Base-by-base conservation (phyloP, 2,888 invertebrate species). In the Aporophyla lueneburgensis region DNA sequence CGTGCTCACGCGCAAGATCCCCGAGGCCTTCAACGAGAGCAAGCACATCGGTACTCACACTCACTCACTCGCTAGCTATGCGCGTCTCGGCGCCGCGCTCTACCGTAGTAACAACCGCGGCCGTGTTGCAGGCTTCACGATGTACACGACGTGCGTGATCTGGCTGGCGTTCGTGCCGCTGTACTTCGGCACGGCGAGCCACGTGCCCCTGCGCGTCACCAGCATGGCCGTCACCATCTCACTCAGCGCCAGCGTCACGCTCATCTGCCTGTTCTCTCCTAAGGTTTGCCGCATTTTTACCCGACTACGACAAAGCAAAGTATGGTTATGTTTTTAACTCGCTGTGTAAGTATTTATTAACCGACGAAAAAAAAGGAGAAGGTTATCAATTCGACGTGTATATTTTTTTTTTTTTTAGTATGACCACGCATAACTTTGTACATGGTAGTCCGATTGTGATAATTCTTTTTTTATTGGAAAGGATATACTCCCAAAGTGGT, bases 81-180 rank as follows among this genome's bases (percentile, higher is more conserved):
- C 19, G 6, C n/a, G 12, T 58, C 19, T 40, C n/a, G n/a, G n/a
- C n/a, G n/a, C n/a, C n/a, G n/a, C n/a, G n/a, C 12, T 40, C 16
- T 10, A n/a, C 6, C 19, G 33, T 19, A n/a, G n/a, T 19, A 12
- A 40, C 33, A n/a, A 58, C 6, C 33, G 16, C 56, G 16, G 19
- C n/a, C 58, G 19, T 67, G 58, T 67, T 66, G 14, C 95, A 98
- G 98, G 98, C 77, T 99, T 99, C 96, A 99, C 99, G 43, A 99
- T 99, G 99, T 99, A 99, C 96, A 99, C 99, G 62, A 99, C 99
- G 49, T 99, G 99, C 94, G 98, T 99, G 84, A 99, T 99, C 92
- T 99, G 99, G 99, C 96, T 99, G 86, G 99, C 99, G 33, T 99
- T 99, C 95, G 99, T 99, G 75, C 99, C 99, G 10, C 97, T 99